phyloP scores from a whole-genome alignment of 1,140 invertebrate species.

The Subanguina moxae region DNA sequence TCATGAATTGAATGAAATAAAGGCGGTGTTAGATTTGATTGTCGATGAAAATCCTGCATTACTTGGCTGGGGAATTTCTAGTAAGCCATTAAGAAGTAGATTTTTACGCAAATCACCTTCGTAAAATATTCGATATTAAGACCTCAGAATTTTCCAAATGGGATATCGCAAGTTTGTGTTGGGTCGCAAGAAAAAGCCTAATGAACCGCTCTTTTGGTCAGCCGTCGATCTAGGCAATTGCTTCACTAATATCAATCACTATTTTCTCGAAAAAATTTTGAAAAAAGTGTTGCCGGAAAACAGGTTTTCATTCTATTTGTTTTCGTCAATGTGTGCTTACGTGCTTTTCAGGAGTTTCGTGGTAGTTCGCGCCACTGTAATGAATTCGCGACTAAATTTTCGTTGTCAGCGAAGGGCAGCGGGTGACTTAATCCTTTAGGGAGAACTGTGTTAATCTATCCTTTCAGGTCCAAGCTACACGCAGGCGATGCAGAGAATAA shows the following conservation, averaged over 20 bases:
- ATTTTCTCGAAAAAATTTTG: slow-evolving; percentile 19
- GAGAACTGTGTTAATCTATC: too few relatives aligned
- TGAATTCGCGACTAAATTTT: slow-evolving; percentile 21
- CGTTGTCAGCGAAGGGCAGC: slow-evolving; percentile 12
- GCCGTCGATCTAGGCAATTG: slow-evolving; percentile 25
- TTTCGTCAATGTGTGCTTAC: too few relatives aligned
- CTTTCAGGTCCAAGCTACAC: background rate
- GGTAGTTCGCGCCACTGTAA: slow-evolving; percentile 13
- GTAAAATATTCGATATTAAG: slow-evolving; percentile 8
- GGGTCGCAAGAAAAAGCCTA: slow-evolving; percentile 8
- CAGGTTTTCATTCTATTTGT: slow-evolving; percentile 10
- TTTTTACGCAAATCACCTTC: slow-evolving; percentile 11
- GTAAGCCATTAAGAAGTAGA: slow-evolving; percentile 1
- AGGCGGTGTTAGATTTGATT: slow-evolving; percentile 6
- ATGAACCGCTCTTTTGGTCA: slow-evolving; percentile 15
- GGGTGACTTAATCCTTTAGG: background rate
- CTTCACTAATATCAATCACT: slow-evolving; percentile 24
- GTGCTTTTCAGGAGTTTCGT: slow-evolving; percentile 21
- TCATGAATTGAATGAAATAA: background rate
- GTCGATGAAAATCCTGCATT: slow-evolving; percentile 8
- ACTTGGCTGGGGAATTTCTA: slow-evolving; percentile 21
- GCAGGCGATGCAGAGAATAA: slow-evolving; percentile 11
- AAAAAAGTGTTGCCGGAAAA: slow-evolving; percentile 17
- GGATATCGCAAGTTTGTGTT: slow-evolving; percentile 8
- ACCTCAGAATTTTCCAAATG: background rate